Conservation (phyloP, 2,113 vertebrate species). For the Eolophus roseicapilla region DNA sequence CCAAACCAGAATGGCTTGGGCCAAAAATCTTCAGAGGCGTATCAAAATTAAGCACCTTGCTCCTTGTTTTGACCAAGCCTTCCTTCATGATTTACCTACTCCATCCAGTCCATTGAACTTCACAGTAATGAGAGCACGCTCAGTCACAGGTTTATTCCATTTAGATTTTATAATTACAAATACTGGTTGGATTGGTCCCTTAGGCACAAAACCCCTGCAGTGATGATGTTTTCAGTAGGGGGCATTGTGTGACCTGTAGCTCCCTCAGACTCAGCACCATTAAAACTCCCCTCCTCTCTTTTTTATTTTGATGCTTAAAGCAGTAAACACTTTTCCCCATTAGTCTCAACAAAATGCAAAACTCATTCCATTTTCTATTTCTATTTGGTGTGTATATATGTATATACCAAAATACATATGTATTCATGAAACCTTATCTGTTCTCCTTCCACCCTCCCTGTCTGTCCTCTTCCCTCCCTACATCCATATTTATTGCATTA, state of each 20-base stretch:
- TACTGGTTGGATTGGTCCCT: not conserved
- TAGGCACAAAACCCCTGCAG: not conserved
- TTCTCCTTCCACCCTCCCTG: not conserved
- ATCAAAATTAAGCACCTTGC: not conserved
- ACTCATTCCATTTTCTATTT: not conserved
- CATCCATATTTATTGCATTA: constrained; percentile 31
- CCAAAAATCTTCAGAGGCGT: not conserved
- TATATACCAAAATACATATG: not conserved
- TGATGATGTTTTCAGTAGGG: not conserved
- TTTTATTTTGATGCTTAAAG: not conserved
- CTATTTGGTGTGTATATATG: not conserved
- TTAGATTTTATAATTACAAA: not conserved
- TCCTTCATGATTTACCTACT: not conserved
- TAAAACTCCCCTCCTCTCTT: not conserved
- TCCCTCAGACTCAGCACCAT: not conserved
- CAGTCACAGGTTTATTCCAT: not conserved
- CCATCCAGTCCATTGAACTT: not conserved
- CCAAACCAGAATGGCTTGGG: not conserved
- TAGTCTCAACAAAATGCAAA: not conserved
- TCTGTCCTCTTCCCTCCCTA: not conserved
- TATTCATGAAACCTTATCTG: not conserved
- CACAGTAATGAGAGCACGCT: not conserved
- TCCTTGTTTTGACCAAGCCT: not conserved
- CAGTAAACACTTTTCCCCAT: not conserved
- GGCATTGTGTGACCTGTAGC: not conserved